Percentiles rank a stretch among this genome's conserved stretches.
These are phyloP conservation scores for Salvelinus fontinalis DNA, from an alignment of 2,113 vertebrate species.

Conservation along the genomic window DNA sequence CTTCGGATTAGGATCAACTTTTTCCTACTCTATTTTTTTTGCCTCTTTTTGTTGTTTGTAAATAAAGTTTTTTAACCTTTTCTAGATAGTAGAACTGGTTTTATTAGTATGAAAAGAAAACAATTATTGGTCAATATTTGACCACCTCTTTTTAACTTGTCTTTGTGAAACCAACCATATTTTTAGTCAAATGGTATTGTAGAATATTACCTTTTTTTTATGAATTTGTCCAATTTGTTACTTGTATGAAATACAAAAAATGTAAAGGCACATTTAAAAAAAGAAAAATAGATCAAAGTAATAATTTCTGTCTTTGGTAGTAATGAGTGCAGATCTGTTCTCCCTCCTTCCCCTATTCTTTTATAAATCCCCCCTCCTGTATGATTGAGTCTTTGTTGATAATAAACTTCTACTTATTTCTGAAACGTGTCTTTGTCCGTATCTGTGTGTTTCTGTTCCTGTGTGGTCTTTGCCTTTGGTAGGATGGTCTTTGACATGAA, in stretches of 20 bases:
- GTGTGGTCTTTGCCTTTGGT: not conserved
- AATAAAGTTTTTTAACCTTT: slow-evolving; percentile 56
- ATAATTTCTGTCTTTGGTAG: slow-evolving; percentile 20
- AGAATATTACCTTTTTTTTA: slow-evolving; percentile 45
- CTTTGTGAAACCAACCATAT: slow-evolving; percentile 49
- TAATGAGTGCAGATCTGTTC: slow-evolving; percentile 40
- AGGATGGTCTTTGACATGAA: no score
- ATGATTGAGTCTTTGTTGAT: slow-evolving; percentile 37
- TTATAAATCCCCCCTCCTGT: slow-evolving; percentile 26
- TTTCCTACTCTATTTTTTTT: slow-evolving; percentile 2
- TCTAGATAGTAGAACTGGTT: slow-evolving; percentile 59
- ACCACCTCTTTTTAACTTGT: slow-evolving; percentile 70
- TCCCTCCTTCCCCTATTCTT: slow-evolving; percentile 26
- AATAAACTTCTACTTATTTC: slow-evolving; percentile 69
- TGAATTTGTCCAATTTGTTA: slow-evolving; percentile 42
- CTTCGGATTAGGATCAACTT: slow-evolving; percentile 30
- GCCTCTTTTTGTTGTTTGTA: slow-evolving; percentile 55
- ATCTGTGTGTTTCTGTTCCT: not conserved
- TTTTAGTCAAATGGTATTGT: slow-evolving; percentile 51
- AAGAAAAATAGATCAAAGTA: slow-evolving; percentile 21
- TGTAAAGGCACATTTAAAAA: slow-evolving; percentile 23
- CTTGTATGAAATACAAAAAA: slow-evolving; percentile 48
- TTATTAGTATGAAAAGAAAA: slow-evolving; percentile 60
- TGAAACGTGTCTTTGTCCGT: not conserved
- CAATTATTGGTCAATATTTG: slow-evolving; percentile 87